Base-by-base conservation (phyloP, 2,113 vertebrate species). In the Corydoras maculifer region DNA sequence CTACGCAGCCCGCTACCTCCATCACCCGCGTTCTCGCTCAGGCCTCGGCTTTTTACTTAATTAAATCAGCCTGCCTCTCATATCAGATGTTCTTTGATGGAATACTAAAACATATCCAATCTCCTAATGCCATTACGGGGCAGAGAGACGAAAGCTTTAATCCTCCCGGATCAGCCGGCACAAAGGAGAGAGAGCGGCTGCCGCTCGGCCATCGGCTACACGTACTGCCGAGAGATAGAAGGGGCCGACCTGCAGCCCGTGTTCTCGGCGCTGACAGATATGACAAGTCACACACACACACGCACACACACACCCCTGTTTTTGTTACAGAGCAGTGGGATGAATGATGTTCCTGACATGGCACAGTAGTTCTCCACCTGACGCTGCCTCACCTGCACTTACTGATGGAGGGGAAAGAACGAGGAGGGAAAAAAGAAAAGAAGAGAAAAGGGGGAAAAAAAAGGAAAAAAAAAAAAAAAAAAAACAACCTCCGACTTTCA, bases 21-120 rank as follows among this genome's bases (percentile, higher is more conserved):
- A 53, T 54, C n/a, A 35, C 49, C 61, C 49, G 25, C 55, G 35
- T 43, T 43, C 35, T 43, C 35, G 35, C 35, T 43, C 35, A 43
- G 35, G 35, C 35, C 35, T 43, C 35, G 35, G 35, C 35, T 43
- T 2, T 87, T 86, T 84, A 86, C 82, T 85, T 87, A 87, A 88
- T 88, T 87, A 84, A 88, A 89, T 89, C 80, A 80, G 81, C 77
- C 79, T 13, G 74, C n/a, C 70, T 75, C 82, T 82, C 77, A 68
- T 83, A 89, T 88, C 85, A 88, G 85, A 88, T 88, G 85, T 87
- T 86, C 85, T 80, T 88, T 82, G 84, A 88, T 84, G 48, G 86
- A 87, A 86, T 86, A 81, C 84, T 84, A 86, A 88, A 88, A 82
- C 77, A 85, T 79, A 86, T 88, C 85, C 83, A 82, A 84, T 84